phyloP scores from a whole-genome alignment of 2,797 vertebrate species.

The Lemur catta region DNA sequence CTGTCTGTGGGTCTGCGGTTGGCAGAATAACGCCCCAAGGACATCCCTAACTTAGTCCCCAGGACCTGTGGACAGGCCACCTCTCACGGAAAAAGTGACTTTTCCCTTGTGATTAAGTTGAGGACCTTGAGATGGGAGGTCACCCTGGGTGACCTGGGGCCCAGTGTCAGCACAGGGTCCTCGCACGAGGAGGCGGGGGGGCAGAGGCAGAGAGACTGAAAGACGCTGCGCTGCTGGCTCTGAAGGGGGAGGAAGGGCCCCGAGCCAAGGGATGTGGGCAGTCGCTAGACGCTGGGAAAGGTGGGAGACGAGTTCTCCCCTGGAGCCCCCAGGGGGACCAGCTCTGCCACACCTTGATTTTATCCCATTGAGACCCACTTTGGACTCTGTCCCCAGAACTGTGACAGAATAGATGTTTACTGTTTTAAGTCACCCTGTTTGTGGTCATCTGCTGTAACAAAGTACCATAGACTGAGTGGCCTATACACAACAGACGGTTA shows the following conservation, averaged over 20 bases:
- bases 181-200: neutral
- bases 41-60: neutral
- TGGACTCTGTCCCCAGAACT: too few species aligned
- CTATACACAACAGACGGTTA: neutral
- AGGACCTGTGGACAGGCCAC: neutral
- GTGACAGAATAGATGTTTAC: too few species aligned
- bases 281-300: neutral
- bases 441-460: neutral
- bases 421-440: neutral
- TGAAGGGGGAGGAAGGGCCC: neutral
- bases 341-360: neutral
- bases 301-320: fast-evolving
- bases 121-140: neutral
- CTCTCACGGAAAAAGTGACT: neutral
- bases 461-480: neutral
- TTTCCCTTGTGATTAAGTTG: neutral
- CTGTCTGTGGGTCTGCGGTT: too few species aligned
- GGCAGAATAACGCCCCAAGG: neutral
- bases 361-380: fast-evolving
- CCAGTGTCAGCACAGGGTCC: neutral
- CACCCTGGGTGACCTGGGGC: neutral
- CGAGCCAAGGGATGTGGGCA: fast-evolving
- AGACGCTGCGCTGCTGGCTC: fast-evolving
- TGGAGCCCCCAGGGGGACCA: fast-evolving
- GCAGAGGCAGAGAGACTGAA: too few species aligned